Evolutionary conservation across 2,797 vertebrate species (phyloP).

Genomic region (Uromys caudimaculatus): DNA sequence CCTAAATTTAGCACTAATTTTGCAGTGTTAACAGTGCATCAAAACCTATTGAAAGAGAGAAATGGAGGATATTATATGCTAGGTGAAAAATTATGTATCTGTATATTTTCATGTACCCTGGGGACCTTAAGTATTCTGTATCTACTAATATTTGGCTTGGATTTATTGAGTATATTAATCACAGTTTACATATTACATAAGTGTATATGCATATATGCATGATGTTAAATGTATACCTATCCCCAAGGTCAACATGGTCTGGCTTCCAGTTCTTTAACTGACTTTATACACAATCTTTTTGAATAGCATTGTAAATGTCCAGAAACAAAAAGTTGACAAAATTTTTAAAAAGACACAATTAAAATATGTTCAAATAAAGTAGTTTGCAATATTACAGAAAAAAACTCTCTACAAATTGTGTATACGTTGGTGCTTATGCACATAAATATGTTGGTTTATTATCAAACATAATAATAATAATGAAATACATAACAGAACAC

Average conservation of each 20-base stretch:
- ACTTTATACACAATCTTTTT: background rate
- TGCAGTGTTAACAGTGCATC: background rate
- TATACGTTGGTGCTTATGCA: background rate
- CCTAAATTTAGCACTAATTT: slow-evolving; percentile 6
- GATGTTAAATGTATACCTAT: background rate
- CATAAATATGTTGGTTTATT: background rate
- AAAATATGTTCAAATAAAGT: background rate
- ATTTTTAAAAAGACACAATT: background rate
- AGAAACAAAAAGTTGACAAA: background rate
- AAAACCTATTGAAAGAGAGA: slow-evolving; percentile 18
- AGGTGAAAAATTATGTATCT: background rate
- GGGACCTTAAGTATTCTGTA: background rate
- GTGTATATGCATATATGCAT: background rate
- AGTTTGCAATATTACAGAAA: background rate
- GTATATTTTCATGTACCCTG: background rate
- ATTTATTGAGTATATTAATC: background rate
- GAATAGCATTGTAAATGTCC: background rate
- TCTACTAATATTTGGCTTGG: background rate
- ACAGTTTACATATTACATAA: background rate
- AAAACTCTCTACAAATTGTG: rapidly evolving
- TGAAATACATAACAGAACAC: background rate
- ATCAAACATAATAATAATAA: background rate
- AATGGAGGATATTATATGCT: background rate
- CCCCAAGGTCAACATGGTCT: background rate
- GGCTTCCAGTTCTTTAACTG: background rate